Conservation (phyloP, 2,888 invertebrate species). For the Lordiphosa fenestrarum region DNA sequence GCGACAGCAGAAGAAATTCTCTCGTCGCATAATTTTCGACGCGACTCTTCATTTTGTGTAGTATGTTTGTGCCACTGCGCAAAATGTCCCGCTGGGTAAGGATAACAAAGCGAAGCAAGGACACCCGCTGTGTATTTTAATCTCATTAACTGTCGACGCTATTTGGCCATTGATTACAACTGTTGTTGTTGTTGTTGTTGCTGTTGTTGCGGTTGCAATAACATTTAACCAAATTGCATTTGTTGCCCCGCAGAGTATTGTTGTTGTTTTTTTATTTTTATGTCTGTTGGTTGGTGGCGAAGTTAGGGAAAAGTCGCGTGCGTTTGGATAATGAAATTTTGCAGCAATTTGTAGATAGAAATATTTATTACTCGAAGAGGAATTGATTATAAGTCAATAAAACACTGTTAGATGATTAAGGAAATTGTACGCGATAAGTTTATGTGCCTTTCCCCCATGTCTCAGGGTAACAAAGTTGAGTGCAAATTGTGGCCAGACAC, state of each 20-base stretch:
- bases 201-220: slow-evolving; percentile 35
- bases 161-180: slow-evolving; percentile 33
- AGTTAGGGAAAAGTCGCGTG: slow-evolving; percentile 9
- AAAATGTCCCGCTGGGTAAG: slow-evolving; percentile 47
- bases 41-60: slow-evolving; percentile 15
- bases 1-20: no score
- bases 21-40: background rate
- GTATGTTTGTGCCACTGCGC: slow-evolving; percentile 31
- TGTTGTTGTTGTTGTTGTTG: slow-evolving; percentile 31
- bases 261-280: no score
- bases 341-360: slow-evolving; percentile 9
- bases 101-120: slow-evolving; percentile 35
- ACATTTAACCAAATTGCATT: slow-evolving; percentile 54
- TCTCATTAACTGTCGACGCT: slow-evolving; percentile 69
- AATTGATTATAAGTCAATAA: no score
- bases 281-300: background rate
- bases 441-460: no score
- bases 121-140: slow-evolving; percentile 70
- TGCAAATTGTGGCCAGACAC: no score
- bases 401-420: no score
- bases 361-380: background rate
- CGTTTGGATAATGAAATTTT: slow-evolving; percentile 14
- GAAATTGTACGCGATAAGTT: no score
- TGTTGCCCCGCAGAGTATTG: slow-evolving; percentile 41
- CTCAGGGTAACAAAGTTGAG: no score